These are phyloP conservation scores for Musca vetustissima DNA, from an alignment of 1,140 invertebrate species.

Conservation along the genomic window DNA sequence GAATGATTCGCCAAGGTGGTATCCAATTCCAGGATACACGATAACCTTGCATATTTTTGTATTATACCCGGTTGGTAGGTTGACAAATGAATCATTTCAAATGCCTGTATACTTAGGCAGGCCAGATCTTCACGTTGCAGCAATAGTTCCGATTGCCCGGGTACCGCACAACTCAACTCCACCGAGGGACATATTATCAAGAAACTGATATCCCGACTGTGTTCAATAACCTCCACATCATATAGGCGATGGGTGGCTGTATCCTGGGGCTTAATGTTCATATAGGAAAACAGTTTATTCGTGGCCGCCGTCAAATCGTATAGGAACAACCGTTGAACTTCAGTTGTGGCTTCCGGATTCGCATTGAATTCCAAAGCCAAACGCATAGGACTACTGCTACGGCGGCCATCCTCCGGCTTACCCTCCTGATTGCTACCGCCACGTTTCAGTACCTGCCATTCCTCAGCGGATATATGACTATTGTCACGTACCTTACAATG, in stretches of 20 bases:
- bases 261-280: slow-evolving; percentile 73
- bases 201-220: slow-evolving; percentile 84
- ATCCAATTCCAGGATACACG: slow-evolving; percentile 90
- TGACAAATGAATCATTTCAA: slow-evolving; percentile 91
- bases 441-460: slow-evolving; percentile 80
- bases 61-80: slow-evolving; percentile 90
- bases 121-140: slow-evolving; percentile 78
- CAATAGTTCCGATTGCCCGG: slow-evolving; percentile 80
- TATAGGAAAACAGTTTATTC: slow-evolving; percentile 73
- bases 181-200: slow-evolving; percentile 86
- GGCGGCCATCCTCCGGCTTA: slow-evolving; percentile 37
- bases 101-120: slow-evolving; percentile 78
- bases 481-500: slow-evolving; percentile 91
- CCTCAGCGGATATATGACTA: slow-evolving; percentile 91
- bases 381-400: slow-evolving; percentile 55
- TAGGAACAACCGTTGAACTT: slow-evolving; percentile 78
- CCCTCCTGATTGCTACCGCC: slow-evolving; percentile 30
- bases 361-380: slow-evolving; percentile 55
- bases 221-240: slow-evolving; percentile 88
- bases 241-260: slow-evolving; percentile 77
- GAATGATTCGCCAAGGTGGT: slow-evolving; percentile 87
- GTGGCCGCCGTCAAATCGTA: slow-evolving; percentile 72
- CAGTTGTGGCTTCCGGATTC: slow-evolving; percentile 61
- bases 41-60: slow-evolving; percentile 84
- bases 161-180: slow-evolving; percentile 87